Evolutionary conservation across 2,113 vertebrate species (phyloP).

Genomic region (Indicator maculatus): DNA sequence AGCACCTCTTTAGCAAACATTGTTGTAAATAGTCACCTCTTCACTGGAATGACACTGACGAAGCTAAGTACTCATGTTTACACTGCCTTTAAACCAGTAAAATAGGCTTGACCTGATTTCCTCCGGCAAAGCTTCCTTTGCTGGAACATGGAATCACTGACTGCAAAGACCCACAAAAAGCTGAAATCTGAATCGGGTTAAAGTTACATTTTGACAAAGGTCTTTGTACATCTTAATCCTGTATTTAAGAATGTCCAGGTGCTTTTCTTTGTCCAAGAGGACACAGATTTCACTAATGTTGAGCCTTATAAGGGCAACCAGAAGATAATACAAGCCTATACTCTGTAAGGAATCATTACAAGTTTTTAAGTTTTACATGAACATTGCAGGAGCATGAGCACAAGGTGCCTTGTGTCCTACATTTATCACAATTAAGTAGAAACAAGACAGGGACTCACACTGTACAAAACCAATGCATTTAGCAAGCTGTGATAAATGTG

Average conservation of each 20-base stretch:
- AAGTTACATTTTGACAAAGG: not conserved
- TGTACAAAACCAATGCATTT: not conserved
- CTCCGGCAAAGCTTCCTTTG: not conserved
- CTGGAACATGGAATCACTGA: not conserved
- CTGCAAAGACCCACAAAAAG: not conserved
- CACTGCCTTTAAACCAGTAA: not conserved
- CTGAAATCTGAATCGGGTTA: accelerated
- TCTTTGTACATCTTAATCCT: not conserved
- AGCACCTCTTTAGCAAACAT: not conserved
- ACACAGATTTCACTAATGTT: not conserved
- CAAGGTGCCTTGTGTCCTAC: not conserved
- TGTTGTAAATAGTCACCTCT: not conserved
- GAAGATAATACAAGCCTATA: not conserved
- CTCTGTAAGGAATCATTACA: not conserved
- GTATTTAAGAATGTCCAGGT: not conserved
- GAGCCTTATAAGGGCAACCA: not conserved
- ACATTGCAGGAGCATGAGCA: not conserved
- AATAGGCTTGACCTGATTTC: not conserved
- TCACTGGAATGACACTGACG: not conserved
- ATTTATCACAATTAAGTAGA: not conserved
- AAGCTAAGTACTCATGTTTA: not conserved
- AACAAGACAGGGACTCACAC: not conserved
- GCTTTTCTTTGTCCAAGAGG: not conserved
- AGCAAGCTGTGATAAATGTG: not conserved
- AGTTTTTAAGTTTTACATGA: not conserved